These are phyloP conservation scores for Lateolabrax maculatus DNA, from an alignment of 2,797 vertebrate genomes.

Conservation along the genomic window DNA sequence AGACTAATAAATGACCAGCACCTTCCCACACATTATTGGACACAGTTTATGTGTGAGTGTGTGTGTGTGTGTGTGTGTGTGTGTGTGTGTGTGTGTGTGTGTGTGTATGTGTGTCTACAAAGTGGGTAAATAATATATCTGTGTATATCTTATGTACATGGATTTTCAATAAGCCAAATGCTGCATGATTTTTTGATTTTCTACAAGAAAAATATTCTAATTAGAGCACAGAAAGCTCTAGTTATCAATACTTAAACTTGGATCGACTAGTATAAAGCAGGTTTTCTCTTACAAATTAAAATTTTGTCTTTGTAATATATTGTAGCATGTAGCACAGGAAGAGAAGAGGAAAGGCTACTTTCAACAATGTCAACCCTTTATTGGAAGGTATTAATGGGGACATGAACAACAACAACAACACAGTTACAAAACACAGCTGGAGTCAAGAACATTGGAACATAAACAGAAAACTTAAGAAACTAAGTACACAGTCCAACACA, in stretches of 20 bases:
- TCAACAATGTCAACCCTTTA: too few relatives aligned
- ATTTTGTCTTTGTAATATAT: background rate
- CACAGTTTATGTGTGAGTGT: background rate
- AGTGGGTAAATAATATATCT: too few relatives aligned
- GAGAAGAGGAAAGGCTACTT: too few relatives aligned
- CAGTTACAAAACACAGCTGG: too few relatives aligned
- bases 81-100: background rate
- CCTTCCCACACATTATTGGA: slow-evolving; percentile 38
- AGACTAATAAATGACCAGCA: slow-evolving; percentile 50
- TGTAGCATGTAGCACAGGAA: too few relatives aligned
- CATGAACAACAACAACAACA: too few relatives aligned
- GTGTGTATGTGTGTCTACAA: background rate
- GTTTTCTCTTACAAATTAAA: background rate
- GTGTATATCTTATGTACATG: background rate
- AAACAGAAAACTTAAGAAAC: too few relatives aligned
- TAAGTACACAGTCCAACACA: too few relatives aligned
- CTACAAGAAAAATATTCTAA: background rate
- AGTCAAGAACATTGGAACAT: too few relatives aligned
- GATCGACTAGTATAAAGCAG: background rate
- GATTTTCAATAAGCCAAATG: background rate
- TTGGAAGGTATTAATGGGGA: too few relatives aligned
- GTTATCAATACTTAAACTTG: background rate
- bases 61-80: slow-evolving; percentile 6
- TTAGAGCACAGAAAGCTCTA: background rate
- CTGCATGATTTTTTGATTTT: background rate